phyloP scores from a whole-genome alignment of 2,797 vertebrate genomes.

The Columba guinea region DNA sequence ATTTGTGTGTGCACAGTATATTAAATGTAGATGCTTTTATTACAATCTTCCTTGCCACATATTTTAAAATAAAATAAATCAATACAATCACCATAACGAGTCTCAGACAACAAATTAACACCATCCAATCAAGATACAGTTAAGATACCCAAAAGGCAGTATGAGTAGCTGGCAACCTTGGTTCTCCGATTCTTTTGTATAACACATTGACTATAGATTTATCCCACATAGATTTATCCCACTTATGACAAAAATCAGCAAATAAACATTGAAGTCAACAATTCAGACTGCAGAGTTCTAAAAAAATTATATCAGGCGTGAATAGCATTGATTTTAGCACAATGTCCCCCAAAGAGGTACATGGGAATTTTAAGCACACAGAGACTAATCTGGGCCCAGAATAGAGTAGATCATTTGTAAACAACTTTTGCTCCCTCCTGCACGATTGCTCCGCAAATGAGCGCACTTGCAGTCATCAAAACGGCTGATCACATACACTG shows the following conservation, averaged over 20 bases:
- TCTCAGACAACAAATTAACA: slow-evolving; percentile 45
- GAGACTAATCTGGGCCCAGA: not conserved
- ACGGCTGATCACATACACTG: not conserved
- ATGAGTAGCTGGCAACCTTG: slow-evolving; percentile 48
- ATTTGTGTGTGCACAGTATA: slow-evolving; percentile 22
- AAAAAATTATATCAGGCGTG: not conserved
- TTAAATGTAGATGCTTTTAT: slow-evolving; percentile 45
- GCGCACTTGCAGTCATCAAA: slow-evolving; percentile 11
- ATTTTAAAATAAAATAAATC: slow-evolving; percentile 23
- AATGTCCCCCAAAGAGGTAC: not conserved
- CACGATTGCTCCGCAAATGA: not conserved
- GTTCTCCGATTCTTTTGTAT: not conserved
- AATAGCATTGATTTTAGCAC: slow-evolving; percentile 10
- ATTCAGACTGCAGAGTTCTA: not conserved
- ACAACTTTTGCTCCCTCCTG: slow-evolving; percentile 30
- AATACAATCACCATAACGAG: slow-evolving; percentile 29
- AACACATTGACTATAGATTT: slow-evolving; percentile 25
- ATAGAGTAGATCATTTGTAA: not conserved
- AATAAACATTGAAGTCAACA: slow-evolving; percentile 27
- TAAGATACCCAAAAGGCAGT: slow-evolving; percentile 62
- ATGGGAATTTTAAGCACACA: not conserved
- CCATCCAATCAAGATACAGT: slow-evolving; percentile 39
- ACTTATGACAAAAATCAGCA: slow-evolving; percentile 27
- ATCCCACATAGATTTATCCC: not conserved
- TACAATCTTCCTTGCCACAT: slow-evolving; percentile 51